phyloP scores from a whole-genome alignment of 2,797 vertebrate species.

The Rhynchonycteris naso region DNA sequence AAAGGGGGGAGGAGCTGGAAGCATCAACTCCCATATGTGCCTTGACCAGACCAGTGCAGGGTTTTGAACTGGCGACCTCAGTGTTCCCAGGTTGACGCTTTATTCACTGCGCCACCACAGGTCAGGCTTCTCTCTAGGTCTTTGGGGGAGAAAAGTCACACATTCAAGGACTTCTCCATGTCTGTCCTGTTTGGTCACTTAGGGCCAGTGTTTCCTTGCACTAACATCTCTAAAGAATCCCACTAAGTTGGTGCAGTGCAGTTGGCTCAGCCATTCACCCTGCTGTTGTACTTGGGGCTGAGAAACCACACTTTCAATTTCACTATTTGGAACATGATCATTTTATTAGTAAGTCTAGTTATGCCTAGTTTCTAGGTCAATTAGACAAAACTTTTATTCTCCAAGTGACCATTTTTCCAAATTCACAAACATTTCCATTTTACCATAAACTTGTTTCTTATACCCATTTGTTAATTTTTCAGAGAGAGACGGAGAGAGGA shows the following conservation, averaged over 20 bases:
- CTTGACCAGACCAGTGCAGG: no score
- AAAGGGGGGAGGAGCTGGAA: no score
- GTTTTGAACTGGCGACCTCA: no score
- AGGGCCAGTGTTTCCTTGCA: background rate
- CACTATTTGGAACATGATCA: background rate
- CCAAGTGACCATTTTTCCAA: slow-evolving; percentile 18
- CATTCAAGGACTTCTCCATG: background rate
- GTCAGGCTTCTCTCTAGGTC: no score
- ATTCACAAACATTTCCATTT: background rate
- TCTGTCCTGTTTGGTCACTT: background rate
- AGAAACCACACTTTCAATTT: background rate
- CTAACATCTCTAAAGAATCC: background rate
- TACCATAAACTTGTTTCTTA: background rate
- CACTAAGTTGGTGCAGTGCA: background rate
- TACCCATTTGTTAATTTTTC: background rate
- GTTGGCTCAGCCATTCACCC: background rate
- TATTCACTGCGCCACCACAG: no score
- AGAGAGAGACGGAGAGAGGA: no score
- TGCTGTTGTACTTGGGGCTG: background rate
- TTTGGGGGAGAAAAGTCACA: background rate
- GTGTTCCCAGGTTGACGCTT: no score
- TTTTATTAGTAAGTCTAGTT: background rate
- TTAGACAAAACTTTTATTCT: slow-evolving; percentile 10
- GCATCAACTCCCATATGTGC: no score
- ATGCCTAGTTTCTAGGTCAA: background rate